Evolutionary conservation across 2,888 invertebrate genomes (phyloP), one percentile per base, ranked within the genome.

Genomic region (Lomographa bimaculata): DNA sequence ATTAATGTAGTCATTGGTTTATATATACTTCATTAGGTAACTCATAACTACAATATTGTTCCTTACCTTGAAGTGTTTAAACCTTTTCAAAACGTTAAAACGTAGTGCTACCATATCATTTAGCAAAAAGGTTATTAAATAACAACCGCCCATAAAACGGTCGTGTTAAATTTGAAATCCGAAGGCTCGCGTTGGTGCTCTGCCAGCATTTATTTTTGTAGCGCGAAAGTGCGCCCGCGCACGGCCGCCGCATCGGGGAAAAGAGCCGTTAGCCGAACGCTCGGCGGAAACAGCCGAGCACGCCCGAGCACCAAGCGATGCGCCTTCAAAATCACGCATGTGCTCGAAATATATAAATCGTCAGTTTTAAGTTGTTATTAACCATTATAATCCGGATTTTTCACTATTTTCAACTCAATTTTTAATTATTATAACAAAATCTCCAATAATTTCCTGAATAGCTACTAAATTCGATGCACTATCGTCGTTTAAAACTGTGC

Each of bases 141-240:
- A 57, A 60, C 41, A 35, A 35, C 75, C 76, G 82, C 77, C 81
- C 78, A 84, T 84, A 84, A 80, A 66, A 66, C 64, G 54, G 52
- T 64, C 50, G 65, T n/a, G n/a, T n/a, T n/a, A 71, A 75, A 77
- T 24, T 78, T 76, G 71, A 72, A 76, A 68, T 47, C 53, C 81
- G 81, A 85, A 87, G 85, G 84, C 85, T 86, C 75, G 79, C 76
- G 79, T 86, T 86, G 87, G 75, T 84, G 69, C 71, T 78, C 70
- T 87, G 87, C 87, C 87, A 87, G 77, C 74, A 70, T 84, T 85
- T 87, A 87, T 87, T 86, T 86, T 80, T 79, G 81, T 83, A 84
- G 81, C 83, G 83, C 84, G 84, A 84, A 83, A 84, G 69, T 60
- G 77, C 74, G 74, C 66, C 42, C 14, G 46, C 48, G 50, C 50